Evolutionary conservation across 1,140 invertebrate species (phyloP), one percentile per base, ranked within the genome.

Genomic region (Eumaeus atala): DNA sequence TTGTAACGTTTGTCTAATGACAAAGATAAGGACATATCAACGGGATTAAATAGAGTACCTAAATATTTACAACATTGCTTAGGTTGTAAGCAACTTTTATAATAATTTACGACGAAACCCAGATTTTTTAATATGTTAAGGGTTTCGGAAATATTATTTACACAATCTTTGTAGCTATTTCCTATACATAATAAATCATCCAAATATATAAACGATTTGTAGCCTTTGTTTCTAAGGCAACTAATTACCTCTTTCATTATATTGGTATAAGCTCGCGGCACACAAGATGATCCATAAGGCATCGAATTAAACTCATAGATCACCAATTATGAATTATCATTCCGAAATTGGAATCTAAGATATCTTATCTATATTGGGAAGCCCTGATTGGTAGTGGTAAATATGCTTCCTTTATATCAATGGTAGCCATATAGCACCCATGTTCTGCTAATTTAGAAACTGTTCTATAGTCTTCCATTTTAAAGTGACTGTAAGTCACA

Each of bases 401-500:
- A 47, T 69, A 61, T 1, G 63, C 16, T 51, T 65, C 63, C 18
- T 63, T 69, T 9, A 65, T 14, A 35, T 62, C 63, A 0, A 66
- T 59, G 11, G 54, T 58, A 18, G 58, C 51, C 51, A 52, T 52
- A 52, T 28, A 52, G 9, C 14, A 14, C 11, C 33, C 33, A 28
- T 3, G 3, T 9, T 17, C 48, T 9, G 59, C 14, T 16, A 66
- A 16, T 59, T 64, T 64, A 6, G 42, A 34, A 8, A 55, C 59
- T 9, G 67, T 69, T 21, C 63, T 55, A 54, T 56, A 34, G 44
- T 69, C 62, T 52, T 69, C 66, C 66, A 65, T 65, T 59, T 69
- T 65, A 53, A 68, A 65, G 48, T 65, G 59, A 3, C 12, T 35
- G 7, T 50, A 59, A 9, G 11, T 1, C n/a, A 69, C 35, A 47